A percentile compares a stretch with the other conserved stretches of the same genome.
Conservation (phyloP, 2,888 invertebrate species). For the Dicranocentrus wangi region DNA sequence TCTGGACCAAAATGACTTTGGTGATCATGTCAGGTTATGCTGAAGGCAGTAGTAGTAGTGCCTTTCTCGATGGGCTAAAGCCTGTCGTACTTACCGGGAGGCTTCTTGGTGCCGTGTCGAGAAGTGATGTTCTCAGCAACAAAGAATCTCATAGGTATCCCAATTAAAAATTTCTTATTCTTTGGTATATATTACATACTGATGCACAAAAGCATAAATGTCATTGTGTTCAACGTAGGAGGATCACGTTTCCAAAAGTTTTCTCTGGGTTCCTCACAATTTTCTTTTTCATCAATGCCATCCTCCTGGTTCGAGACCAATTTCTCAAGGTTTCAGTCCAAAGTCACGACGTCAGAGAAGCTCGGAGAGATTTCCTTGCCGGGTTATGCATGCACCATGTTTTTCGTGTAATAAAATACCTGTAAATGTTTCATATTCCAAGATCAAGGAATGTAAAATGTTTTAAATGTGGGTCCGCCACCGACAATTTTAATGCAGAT, state of each 20-base stretch:
- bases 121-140: constrained; percentile 41
- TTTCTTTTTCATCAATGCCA: constrained; percentile 28
- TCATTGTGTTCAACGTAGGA: too few species aligned
- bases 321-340: constrained; percentile 1
- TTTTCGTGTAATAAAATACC: constrained; percentile 30
- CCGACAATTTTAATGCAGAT: too few species aligned
- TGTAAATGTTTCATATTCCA: too few species aligned
- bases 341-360: constrained; percentile 17
- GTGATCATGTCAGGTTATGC: too few species aligned
- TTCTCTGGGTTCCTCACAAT: constrained; percentile 23
- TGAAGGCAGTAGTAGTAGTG: too few species aligned
- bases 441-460: too few species aligned
- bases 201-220: background rate
- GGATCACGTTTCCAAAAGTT: constrained; percentile 13
- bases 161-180: too few species aligned
- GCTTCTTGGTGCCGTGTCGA: constrained; percentile 30
- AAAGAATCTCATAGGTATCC: constrained; percentile 36
- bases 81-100: constrained; percentile 45
- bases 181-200: too few species aligned
- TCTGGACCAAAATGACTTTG: too few species aligned
- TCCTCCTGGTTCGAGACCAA: constrained; percentile 34
- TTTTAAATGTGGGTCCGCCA: too few species aligned
- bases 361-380: constrained; percentile 35
- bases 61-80: constrained; percentile 41
- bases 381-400: constrained; percentile 39